Base-by-base conservation (phyloP, 1,140 invertebrate species). In the Rhynchophorus ferrugineus region DNA sequence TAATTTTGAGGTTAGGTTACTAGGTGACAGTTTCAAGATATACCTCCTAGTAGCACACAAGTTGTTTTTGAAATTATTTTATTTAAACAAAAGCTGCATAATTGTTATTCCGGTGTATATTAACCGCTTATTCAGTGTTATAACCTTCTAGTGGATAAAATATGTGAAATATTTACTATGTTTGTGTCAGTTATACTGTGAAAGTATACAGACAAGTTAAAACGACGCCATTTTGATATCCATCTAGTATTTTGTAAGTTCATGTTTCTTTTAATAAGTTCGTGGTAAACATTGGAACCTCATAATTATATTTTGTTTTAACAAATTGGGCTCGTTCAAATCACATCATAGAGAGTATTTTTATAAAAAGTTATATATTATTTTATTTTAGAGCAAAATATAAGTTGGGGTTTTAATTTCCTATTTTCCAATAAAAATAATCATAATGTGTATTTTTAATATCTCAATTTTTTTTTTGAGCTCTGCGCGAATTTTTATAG, bases 181-280 rank as follows among this genome's bases (percentile, higher is more conserved):
- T 47, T 11, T n/a, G 14, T 24, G 18, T 13, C 47, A 38, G 21
- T 22, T 44, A 34, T 18, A 29, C 20, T 41, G 46, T 55, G 53
- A 49, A 55, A 55, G 53, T 55, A 46, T 44, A 49, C 41, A 41
- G 46, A 37, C 47, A 54, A 53, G 45, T 56, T 56, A 24, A 21
- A 51, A 17, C 21, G 60, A 57, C 58, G 60, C 60, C 60, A 61
- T 61, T 60, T 61, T 61, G 56, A 52, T 59, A 56, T 50, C 37
- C 38, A 21, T 44, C 46, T 22, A 57, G 52, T 59, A 57, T 60
- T 57, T 60, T 61, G 60, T 61, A 61, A 61, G 60, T 61, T 57
- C 55, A 22, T 50, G 24, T 52, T 54, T 57, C 42, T 38, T 54
- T 50, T 34, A 17, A 29, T 46, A 14, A 2, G 29, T 54, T n/a